Percentiles rank a stretch among this genome's conserved stretches.
Evolutionary conservation across 2,113 vertebrate species (phyloP).

Genomic region (Arizona elegans): DNA sequence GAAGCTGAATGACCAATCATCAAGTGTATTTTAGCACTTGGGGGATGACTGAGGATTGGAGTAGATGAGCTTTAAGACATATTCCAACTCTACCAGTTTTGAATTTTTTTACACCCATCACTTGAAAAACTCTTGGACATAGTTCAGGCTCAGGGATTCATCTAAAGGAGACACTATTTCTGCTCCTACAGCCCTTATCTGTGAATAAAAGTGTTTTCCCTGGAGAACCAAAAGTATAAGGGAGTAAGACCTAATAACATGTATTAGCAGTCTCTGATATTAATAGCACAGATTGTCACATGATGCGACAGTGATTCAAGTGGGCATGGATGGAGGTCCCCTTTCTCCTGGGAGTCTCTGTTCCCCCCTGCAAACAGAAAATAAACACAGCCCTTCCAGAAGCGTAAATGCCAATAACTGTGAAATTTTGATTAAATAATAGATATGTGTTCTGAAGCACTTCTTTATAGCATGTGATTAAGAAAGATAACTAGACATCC

Average conservation of each 20-base stretch:
- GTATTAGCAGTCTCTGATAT: constrained; percentile 72
- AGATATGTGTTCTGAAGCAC: constrained; percentile 91
- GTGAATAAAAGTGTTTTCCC: constrained; percentile 67
- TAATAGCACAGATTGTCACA: constrained; percentile 74
- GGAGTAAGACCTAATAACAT: constrained; percentile 57
- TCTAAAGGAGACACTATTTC: background rate
- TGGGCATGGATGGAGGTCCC: constrained; percentile 66
- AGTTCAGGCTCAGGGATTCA: background rate
- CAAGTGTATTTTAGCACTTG: background rate
- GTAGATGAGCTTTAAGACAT: background rate
- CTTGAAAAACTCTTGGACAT: background rate
- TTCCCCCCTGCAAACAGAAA: constrained; percentile 82
- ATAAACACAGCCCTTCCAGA: constrained; percentile 88
- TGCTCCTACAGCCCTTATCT: constrained; percentile 1
- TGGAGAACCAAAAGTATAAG: constrained; percentile 51
- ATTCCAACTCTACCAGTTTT: background rate
- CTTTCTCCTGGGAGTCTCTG: constrained; percentile 75
- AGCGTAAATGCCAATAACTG: constrained; percentile 82
- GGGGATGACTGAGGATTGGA: background rate
- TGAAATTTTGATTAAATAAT: constrained; percentile 99
- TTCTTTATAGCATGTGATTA: constrained; percentile 89
- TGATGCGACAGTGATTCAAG: constrained; percentile 73
- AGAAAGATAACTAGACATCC: constrained; percentile 93
- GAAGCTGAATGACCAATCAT: background rate
- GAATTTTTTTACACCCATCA: background rate